Percentiles rank a stretch among this genome's conserved stretches.
phyloP scores from a whole-genome alignment of 2,888 invertebrate genomes.

The Elegia similella region DNA sequence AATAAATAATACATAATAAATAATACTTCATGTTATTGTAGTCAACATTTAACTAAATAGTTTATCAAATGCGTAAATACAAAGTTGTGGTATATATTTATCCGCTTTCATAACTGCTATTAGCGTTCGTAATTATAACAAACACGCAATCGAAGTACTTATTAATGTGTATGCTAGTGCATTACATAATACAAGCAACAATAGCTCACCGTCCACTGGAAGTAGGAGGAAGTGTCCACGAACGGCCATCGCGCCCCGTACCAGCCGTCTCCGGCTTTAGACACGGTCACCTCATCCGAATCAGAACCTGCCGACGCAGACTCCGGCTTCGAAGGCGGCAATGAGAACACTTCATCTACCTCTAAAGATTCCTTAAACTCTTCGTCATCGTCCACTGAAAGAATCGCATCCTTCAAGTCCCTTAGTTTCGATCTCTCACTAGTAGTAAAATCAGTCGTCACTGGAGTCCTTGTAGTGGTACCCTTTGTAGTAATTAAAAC shows the following conservation, averaged over 20 bases:
- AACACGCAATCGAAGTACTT: constrained; percentile 38
- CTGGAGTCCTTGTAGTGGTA: constrained; percentile 44
- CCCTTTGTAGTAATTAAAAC: constrained; percentile 63
- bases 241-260: constrained; percentile 84
- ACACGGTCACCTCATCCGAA: constrained; percentile 68
- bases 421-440: constrained; percentile 55
- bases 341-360: constrained; percentile 72
- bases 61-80: too few relatives aligned
- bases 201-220: constrained; percentile 84
- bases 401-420: constrained; percentile 67
- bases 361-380: constrained; percentile 72
- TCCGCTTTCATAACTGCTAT: constrained; percentile 38
- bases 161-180: constrained; percentile 30
- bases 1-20: too few relatives aligned
- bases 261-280: constrained; percentile 76
- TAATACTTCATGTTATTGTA: too few relatives aligned
- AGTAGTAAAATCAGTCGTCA: constrained; percentile 47
- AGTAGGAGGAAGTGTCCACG: constrained; percentile 84
- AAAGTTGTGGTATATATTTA: neutral
- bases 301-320: constrained; percentile 48
- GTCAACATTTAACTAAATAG: too few relatives aligned
- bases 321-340: constrained; percentile 67
- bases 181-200: constrained; percentile 41
- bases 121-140: constrained; percentile 33
- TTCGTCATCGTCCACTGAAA: constrained; percentile 73